Percentiles rank a stretch among this genome's conserved stretches.
Evolutionary conservation across 2,113 vertebrate genomes (phyloP).

Genomic region (Thamnophis sirtalis): DNA sequence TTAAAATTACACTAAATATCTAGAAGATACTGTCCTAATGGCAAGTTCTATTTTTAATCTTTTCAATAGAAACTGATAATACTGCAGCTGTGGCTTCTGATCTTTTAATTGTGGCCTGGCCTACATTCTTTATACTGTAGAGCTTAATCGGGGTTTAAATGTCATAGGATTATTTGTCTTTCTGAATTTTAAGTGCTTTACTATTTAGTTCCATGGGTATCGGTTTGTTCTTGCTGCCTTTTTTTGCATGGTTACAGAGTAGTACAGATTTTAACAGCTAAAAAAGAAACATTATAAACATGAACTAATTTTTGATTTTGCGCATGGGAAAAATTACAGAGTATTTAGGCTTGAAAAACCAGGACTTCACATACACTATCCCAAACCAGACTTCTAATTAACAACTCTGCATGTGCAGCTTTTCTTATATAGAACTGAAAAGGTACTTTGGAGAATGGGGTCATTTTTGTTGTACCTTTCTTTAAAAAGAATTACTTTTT

Average conservation of each 20-base stretch:
- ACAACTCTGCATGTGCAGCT: background rate
- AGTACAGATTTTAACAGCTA: constrained; percentile 1
- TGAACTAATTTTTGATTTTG: background rate
- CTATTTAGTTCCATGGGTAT: constrained; percentile 29
- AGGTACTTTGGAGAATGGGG: background rate
- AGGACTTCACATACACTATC: background rate
- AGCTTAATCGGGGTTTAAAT: constrained; percentile 60
- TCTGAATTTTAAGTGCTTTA: constrained; percentile 42
- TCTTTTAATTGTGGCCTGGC: constrained; percentile 40
- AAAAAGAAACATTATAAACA: background rate
- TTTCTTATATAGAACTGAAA: background rate
- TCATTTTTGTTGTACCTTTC: background rate
- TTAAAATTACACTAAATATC: background rate
- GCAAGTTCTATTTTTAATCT: constrained; percentile 17
- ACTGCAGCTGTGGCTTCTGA: constrained; percentile 35
- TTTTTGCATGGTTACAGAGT: background rate
- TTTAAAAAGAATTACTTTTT: background rate
- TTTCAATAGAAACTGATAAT: constrained; percentile 39
- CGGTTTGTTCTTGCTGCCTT: constrained; percentile 37
- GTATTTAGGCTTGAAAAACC: background rate
- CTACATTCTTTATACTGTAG: constrained; percentile 59
- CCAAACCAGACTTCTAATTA: background rate
- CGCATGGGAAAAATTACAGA: background rate
- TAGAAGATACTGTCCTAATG: constrained; percentile 20
- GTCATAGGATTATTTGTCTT: constrained; percentile 59